phyloP scores from a whole-genome alignment of 35 echinoderm and acorn worm species.

The Stichopus chloronotus region DNA sequence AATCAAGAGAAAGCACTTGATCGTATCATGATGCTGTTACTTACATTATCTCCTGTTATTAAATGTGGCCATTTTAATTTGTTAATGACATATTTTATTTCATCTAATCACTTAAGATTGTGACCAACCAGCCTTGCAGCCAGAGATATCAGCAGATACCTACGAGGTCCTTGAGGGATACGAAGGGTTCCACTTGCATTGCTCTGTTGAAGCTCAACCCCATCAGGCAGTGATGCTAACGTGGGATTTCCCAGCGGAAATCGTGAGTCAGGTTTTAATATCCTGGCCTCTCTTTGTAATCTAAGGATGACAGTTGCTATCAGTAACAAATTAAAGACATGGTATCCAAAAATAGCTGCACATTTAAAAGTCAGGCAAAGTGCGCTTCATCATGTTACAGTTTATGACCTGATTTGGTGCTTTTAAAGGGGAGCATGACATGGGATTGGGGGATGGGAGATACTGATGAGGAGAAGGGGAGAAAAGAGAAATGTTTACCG shows the following conservation, averaged over 20 bases:
- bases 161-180: slow-evolving; percentile 74
- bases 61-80: not conserved
- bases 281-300: not conserved
- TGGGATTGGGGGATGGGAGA: not conserved
- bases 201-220: slow-evolving; percentile 60
- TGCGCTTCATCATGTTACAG: not conserved
- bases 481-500: too few species aligned
- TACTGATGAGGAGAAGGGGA: too few species aligned
- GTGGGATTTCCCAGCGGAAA: slow-evolving; percentile 83
- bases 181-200: slow-evolving; percentile 76
- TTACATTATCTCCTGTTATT: too few species aligned
- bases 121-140: slow-evolving; percentile 52
- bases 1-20: too few species aligned
- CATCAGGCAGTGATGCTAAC: slow-evolving; percentile 55
- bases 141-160: slow-evolving; percentile 61
- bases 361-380: not conserved
- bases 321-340: not conserved
- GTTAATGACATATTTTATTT: not conserved
- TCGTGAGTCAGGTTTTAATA: slow-evolving; percentile 58
- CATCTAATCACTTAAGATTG: slow-evolving; percentile 51
- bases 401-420: not conserved
- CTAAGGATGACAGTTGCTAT: slow-evolving; percentile 25
- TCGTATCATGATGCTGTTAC: too few species aligned
- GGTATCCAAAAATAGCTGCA: not conserved
- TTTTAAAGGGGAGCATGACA: not conserved